Percentiles rank a stretch among this genome's conserved stretches.
Conservation (phyloP, 2,888 invertebrate genomes). For the Mimachlamys varia region DNA sequence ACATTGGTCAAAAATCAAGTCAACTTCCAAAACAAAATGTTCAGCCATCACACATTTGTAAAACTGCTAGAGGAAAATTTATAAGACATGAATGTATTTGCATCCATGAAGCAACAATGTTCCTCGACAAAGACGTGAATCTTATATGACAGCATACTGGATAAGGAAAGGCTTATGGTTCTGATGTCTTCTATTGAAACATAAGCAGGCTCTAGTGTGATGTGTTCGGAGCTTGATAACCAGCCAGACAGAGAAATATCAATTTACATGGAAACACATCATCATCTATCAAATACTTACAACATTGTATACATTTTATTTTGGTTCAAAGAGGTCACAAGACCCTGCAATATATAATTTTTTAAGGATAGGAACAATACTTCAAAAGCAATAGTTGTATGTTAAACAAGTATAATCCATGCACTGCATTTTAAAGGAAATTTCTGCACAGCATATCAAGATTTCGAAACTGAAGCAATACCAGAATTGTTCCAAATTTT, state of each 20-base stretch:
- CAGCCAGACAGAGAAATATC: conserved; percentile 26
- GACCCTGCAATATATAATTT: neutral
- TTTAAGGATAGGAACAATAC: neutral
- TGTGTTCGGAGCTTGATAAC: neutral
- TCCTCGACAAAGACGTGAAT: neutral
- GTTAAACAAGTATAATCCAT: no score
- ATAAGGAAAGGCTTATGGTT: neutral
- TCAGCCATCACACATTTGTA: neutral
- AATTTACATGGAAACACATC: neutral
- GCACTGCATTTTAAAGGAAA: no score
- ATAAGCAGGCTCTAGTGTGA: neutral
- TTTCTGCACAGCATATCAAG: no score
- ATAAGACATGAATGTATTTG: no score
- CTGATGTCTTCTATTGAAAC: neutral
- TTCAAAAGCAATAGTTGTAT: no score
- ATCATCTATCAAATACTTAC: neutral
- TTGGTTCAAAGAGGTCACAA: neutral
- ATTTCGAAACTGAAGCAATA: no score
- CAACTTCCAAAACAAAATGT: neutral
- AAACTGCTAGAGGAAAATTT: neutral
- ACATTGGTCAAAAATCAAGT: neutral
- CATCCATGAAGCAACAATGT: no score
- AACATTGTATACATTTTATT: neutral
- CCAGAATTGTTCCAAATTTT: no score
- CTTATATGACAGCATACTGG: no score